Evolutionary conservation across 2,797 vertebrate species (phyloP).

Genomic region (Cyclura pinguis): DNA sequence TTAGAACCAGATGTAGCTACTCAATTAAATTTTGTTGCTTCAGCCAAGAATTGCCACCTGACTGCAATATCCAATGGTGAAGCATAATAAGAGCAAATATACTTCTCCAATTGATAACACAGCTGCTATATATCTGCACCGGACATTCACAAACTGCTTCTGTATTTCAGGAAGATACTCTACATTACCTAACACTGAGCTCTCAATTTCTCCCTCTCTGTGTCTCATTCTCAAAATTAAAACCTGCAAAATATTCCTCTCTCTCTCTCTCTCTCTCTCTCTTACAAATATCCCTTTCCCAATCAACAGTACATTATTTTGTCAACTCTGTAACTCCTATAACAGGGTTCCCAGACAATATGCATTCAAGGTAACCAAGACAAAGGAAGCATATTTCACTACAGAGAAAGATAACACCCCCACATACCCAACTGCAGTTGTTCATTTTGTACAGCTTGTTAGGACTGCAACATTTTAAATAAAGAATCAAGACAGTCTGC

Average conservation of each 20-base stretch:
- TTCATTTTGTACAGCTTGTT: not conserved
- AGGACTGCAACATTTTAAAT: not conserved
- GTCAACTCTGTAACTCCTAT: not conserved
- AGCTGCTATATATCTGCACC: not conserved
- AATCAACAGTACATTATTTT: not conserved
- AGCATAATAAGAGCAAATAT: not conserved
- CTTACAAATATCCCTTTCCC: too few species aligned
- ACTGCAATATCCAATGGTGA: not conserved
- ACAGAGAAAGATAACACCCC: not conserved
- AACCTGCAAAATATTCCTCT: not conserved
- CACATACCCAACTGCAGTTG: not conserved
- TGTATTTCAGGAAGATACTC: not conserved
- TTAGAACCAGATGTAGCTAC: not conserved
- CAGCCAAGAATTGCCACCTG: not conserved
- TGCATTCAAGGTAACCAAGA: not conserved
- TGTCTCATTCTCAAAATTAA: not conserved
- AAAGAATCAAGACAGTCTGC: too few species aligned
- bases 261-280: not conserved
- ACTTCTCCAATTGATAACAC: not conserved
- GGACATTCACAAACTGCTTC: not conserved
- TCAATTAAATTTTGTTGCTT: not conserved
- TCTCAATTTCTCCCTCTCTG: not conserved
- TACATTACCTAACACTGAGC: not conserved
- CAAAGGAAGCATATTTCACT: too few species aligned
- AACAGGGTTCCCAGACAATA: not conserved